Base-by-base conservation (phyloP, 2,797 vertebrate genomes). In the Eidolon dupreanum region DNA sequence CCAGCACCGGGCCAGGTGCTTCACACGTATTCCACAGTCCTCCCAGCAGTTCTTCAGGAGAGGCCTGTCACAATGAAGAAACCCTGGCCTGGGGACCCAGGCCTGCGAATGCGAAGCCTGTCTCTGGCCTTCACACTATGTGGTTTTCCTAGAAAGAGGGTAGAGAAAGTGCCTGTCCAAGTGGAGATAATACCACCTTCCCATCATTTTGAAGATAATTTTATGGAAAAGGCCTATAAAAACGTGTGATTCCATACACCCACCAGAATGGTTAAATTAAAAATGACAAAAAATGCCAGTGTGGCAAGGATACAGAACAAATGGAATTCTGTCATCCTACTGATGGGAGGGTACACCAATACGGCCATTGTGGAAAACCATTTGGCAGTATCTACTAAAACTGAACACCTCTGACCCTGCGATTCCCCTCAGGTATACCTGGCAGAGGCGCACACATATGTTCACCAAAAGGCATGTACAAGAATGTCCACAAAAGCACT, bases 161-260 rank as follows among this genome's bases (percentile, higher is more conserved):
- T 3, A 49, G 61, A 78, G 20, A 77, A 90, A 66, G 24, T 63
- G 19, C 19, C 71, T 43, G 63, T 24, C 65, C 59, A 79, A 61
- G 24, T 63, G 46, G 41, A 84, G 53, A 43, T 49, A 49, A 63
- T 22, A 61, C 3, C 8, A 81, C 38, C n/a, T 91, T 93, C n/a
- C 70, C 16, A 77, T 43, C 26, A 68, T 66, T 86, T 28, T 68
- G 88, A 95, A 96, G 78, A 65, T 94, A 91, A 94, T 84, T 68
- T 57, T 12, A 46, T 28, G 41, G 41, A 55, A 77, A 83, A 66
- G 78, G 10, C 8, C 57, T 68, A 2, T 51, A 63, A 93, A 86
- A 86, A 73, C 33, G 81, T 41, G 90, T 24, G 36, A 15, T 38
- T 82, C 68, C 65, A 79, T 5, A 4, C 9, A 90, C 8, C 65